Evolutionary conservation across 2,113 vertebrate genomes (phyloP), one percentile per base, ranked within the genome.

Genomic region (Xiphias gladius): DNA sequence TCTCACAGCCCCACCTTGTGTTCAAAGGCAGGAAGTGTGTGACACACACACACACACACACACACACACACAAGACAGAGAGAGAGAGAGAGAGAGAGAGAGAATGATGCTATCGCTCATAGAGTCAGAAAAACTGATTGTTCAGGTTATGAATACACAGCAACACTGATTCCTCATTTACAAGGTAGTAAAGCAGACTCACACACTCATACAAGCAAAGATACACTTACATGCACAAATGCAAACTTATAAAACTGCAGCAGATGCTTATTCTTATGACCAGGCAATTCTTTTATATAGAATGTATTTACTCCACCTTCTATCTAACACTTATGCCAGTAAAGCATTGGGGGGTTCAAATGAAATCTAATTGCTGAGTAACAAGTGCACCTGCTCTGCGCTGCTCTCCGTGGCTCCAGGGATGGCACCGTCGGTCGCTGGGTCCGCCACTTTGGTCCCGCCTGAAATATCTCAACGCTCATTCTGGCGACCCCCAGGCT

Each of bases 1-100:
- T 92, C 80, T 87, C 76, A 91, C 83, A 93, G 93, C 93, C 41
- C 92, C 93, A 88, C 84, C 93, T 90, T 68, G 93, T 93, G 94
- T 87, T 89, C 73, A 83, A 69, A 66, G 64, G 5, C 22, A 62
- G 85, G 69, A 89, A 81, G 50, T 72, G 32, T 57, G 62, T 10
- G 39, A 46, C 7, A 64, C 30, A n/a, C 28, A 62, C n/a, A 57
- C 37, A 78, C 35, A 67, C 41, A 69, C 35, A 52, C 24, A 59
- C 59, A 67, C 37, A 82, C 3, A 75, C 48, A 70, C 65, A 54
- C 62, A 73, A 50, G 48, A 50, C 7, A 50, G 48, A 5, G 5
- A 20, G 17, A 50, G 17, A 50, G 16, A 50, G 48, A 20, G 46
- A 50, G 46, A 7, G 48, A 50, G 16, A 5, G 46, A 17, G 14